Conservation (phyloP, 2,113 vertebrate species). For the Amphiprion percula region DNA sequence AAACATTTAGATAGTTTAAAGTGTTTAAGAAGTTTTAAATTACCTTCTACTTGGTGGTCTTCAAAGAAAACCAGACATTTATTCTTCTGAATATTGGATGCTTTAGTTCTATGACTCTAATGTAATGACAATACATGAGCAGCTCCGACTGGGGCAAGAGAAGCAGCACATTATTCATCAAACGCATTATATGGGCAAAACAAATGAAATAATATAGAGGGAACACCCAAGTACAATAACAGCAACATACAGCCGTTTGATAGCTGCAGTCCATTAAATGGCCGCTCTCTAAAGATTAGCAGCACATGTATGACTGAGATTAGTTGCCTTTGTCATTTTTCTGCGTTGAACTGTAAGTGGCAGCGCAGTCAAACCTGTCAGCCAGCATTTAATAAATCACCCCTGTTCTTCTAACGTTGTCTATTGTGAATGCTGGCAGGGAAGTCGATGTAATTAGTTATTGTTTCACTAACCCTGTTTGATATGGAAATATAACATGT, state of each 20-base stretch:
- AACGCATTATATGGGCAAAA: slow-evolving; percentile 24
- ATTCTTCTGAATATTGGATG: not conserved
- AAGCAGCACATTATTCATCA: slow-evolving; percentile 50
- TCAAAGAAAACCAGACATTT: no score
- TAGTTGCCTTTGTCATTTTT: slow-evolving; percentile 58
- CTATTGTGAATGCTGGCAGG: slow-evolving; percentile 18
- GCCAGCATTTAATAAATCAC: slow-evolving; percentile 90
- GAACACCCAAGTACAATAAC: slow-evolving; percentile 20
- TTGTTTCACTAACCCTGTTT: slow-evolving; percentile 64
- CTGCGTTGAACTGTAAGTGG: slow-evolving; percentile 62
- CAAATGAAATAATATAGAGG: slow-evolving; percentile 30
- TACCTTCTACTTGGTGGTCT: not conserved
- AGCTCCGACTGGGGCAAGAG: slow-evolving; percentile 1
- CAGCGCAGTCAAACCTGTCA: slow-evolving; percentile 89
- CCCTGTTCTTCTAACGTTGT: slow-evolving; percentile 66
- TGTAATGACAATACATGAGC: not conserved
- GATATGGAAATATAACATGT: slow-evolving; percentile 52
- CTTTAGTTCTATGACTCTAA: not conserved
- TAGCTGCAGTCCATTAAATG: slow-evolving; percentile 74
- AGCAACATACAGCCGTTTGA: slow-evolving; percentile 21
- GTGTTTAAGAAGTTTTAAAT: not conserved
- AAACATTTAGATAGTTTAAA: not conserved
- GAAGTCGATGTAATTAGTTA: slow-evolving; percentile 61
- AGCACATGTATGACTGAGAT: slow-evolving; percentile 59
- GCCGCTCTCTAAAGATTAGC: slow-evolving; percentile 66